Evolutionary conservation across 2,888 invertebrate species (phyloP), one percentile per base, ranked within the genome.

Genomic region (Himalopsyche tibetana): DNA sequence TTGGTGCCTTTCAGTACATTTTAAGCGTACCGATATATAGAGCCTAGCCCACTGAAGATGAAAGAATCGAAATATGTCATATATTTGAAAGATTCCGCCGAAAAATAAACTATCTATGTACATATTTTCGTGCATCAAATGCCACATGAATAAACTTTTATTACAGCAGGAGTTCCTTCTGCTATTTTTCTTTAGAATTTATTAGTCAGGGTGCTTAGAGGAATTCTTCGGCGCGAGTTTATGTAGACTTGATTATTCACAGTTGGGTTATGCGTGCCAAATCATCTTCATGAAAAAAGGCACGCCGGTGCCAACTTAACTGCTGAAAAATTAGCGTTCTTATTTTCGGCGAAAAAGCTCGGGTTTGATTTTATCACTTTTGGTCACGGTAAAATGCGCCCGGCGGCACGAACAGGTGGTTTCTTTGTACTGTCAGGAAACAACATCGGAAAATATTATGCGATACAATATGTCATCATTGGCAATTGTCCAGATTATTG

Each of bases 181-280:
- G 15, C 51, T 51, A 51, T 51, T 51, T 51, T 51, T 51, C 51
- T 63, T 63, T 63, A 5, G 28, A 63, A 63, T 63, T 19, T n/a
- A 63, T 63, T 63, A 63, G 63, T 63, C 63, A 63, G 63, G 63
- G 63, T 51, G 51, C 51, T 28, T 63, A 19, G 63, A 19, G 63
- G 11, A 56, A 56, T 56, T 19, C 19, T 63, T 63, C 19, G 4
- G 9, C 8, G 2, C 19, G 19, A 19, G 0, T 63, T 63, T 63
- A 28, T 28, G 3, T 9, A 63, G 8, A 63, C 19, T 19, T 63
- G 2, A 63, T 63, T 63, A 63, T 63, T 63, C 19, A 19, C 5
- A n/a, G n/a, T n/a, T 63, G 28, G n/a, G 9, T 9, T 19, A 28
- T 63, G 63, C 63, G 63, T 63, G 63, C 63, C 63, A 63, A 63